Base-by-base conservation (phyloP, 2,113 vertebrate genomes). In the Tragelaphus strepsiceros region DNA sequence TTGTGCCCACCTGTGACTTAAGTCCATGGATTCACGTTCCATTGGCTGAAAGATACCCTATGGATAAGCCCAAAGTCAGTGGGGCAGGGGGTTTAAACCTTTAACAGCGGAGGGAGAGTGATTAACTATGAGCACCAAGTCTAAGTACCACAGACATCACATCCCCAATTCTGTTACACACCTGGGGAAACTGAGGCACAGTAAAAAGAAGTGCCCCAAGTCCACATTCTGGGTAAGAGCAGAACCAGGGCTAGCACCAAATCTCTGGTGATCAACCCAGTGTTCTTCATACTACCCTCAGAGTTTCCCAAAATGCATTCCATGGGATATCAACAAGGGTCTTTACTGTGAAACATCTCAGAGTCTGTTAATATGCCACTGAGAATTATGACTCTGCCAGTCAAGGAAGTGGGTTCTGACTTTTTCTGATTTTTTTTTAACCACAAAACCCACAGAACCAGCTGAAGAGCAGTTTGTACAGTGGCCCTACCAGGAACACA, bases 21-120 rank as follows among this genome's bases (percentile, higher is more conserved):
- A 8, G 9, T 28, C 71, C 62, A 16, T 1, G 4, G 1, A 1
- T 6, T 6, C 58, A 14, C 1, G 5, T 46, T 64, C 12, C 58
- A 2, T 19, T 30, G 24, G 28, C 21, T 35, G 16, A 17, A 49
- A 24, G 53, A 12, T 15, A 49, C 24, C 19, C 56, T 35, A 3
- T 1, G 5, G 64, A 10, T 2, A 87, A 77, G 59, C 61, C 19
- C 64, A 21, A 3, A 26, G 64, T 22, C 54, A 21, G 4, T 0
- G 9, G 54, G 7, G 6, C 35, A 54, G 58, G n/a, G 11, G 39
- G 0, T 12, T 2, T 12, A 24, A 56, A 17, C n/a, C 30, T 58
- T 82, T 64, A 53, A 46, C 15, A 17, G 9, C 7, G 30, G 59
- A 88, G 5, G 19, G 26, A 15, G 1, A 22, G 32, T 24, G 35